These are phyloP conservation scores for Conops quadrifasciatus DNA, from an alignment of 2,888 invertebrate species.

Conservation along the genomic window DNA sequence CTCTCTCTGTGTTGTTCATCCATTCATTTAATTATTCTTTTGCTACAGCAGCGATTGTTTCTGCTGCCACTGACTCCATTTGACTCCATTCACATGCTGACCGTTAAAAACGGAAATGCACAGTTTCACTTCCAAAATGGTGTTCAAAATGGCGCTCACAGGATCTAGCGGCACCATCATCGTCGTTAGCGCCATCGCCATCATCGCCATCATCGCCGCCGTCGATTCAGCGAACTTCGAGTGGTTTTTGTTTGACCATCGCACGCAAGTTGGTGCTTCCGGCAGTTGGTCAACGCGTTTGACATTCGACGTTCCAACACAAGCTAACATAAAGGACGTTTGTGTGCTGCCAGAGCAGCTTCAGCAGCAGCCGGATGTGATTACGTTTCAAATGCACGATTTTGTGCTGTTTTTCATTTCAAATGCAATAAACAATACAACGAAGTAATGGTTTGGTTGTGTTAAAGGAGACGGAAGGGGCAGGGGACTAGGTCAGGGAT, in stretches of 20 bases:
- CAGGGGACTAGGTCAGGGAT: too few relatives aligned
- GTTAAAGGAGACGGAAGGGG: too few relatives aligned
- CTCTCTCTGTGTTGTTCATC: neutral
- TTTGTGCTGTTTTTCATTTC: conserved; percentile 5
- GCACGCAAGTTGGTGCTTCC: neutral
- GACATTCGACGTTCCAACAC: neutral
- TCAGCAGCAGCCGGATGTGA: neutral
- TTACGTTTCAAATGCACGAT: neutral
- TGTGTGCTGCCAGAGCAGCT: neutral
- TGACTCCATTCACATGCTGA: conserved; percentile 12
- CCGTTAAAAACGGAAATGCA: conserved; percentile 35
- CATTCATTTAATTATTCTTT: neutral
- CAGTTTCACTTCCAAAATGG: neutral
- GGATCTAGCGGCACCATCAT: neutral
- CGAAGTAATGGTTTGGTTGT: neutral
- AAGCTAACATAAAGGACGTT: neutral
- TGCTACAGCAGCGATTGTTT: neutral
- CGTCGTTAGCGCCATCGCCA: too few relatives aligned
- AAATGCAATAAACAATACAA: neutral
- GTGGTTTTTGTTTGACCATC: conserved; percentile 28
- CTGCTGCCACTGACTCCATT: neutral
- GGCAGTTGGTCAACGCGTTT: neutral
- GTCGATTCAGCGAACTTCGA: conserved; percentile 13
- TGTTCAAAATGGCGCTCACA: conserved; percentile 10
- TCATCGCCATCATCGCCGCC: too few relatives aligned